Base-by-base conservation (phyloP, 1,140 invertebrate genomes). In the Pectinophora gossypiella region DNA sequence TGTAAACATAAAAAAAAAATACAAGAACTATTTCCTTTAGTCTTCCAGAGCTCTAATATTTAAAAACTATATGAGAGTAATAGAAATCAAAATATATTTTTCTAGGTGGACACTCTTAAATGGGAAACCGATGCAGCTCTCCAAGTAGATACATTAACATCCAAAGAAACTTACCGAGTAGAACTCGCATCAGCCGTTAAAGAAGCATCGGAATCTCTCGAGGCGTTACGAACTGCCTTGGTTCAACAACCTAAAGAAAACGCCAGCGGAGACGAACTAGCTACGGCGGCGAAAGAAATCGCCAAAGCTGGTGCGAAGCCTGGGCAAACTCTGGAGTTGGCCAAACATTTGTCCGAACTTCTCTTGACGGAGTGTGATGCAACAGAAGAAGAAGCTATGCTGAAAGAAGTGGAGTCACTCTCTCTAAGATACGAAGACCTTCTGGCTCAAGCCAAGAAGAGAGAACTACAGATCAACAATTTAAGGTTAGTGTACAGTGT, bases 71-170 rank as follows among this genome's bases (percentile, higher is more conserved):
- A n/a, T n/a, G n/a, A n/a, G n/a, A n/a, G n/a, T n/a, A n/a, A n/a
- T n/a, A n/a, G n/a, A n/a, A n/a, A n/a, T n/a, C n/a, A n/a, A n/a
- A n/a, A 3, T 15, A 40, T 40, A 3, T 40, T 40, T 15, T 15
- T 40, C 36, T 91, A 95, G 78, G 94, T 94, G 0, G 92, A 94
- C 46, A 95, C 94, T 0, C 74, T 94, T 0, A 93, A 89, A 65
- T 94, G 94, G 70, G 93, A 95, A 66, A 91, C 90, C 4, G 94
- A 95, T 57, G 90, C 90, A 2, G 91, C 92, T 0, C 91, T 95
- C 6, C 95, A 96, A 88, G 95, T 95, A 0, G 91, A 95, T 58
- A 96, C 94, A 19, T 90, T 96, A 45, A 94, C 94, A 16, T 92
- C 94, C 0, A 93, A 93, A 72, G 94, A 95, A 72, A 94, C 94